Evolutionary conservation across 2,888 invertebrate genomes (phyloP).

Genomic region (Lysandra coridon): DNA sequence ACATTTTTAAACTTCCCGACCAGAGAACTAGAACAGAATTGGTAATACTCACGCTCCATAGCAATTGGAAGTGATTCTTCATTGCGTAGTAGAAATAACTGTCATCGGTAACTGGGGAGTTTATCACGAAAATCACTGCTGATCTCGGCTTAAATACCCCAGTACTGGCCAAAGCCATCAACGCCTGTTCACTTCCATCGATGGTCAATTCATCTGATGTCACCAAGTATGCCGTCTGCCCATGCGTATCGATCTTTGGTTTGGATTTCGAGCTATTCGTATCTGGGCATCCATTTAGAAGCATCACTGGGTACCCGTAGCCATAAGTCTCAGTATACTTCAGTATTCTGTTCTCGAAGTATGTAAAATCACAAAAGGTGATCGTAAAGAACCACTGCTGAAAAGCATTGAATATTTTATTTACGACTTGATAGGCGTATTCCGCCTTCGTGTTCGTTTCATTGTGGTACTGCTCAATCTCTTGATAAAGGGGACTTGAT

Average conservation of each 20-base stretch:
- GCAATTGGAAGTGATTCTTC: conserved; percentile 68
- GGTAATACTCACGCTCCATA: conserved; percentile 76
- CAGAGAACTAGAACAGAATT: conserved; percentile 69
- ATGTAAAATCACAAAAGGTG: conserved; percentile 71
- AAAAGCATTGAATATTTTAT: conserved; percentile 66
- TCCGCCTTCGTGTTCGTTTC: conserved; percentile 55
- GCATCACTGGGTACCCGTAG: conserved; percentile 65
- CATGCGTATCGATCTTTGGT: conserved; percentile 67
- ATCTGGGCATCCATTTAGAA: conserved; percentile 64
- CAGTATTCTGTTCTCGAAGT: conserved; percentile 70
- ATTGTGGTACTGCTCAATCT: conserved; percentile 59
- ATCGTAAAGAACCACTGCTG: conserved; percentile 71
- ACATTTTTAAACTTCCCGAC: conserved; percentile 63
- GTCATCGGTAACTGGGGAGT: conserved; percentile 53
- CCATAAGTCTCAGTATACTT: conserved; percentile 66
- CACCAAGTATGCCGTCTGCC: conserved; percentile 66
- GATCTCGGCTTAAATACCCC: conserved; percentile 70
- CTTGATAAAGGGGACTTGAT: conserved; percentile 50
- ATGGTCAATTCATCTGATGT: conserved; percentile 58
- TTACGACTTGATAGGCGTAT: conserved; percentile 62
- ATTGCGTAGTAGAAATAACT: conserved; percentile 64
- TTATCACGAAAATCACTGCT: conserved; percentile 67
- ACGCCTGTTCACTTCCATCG: conserved; percentile 58
- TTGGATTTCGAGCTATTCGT: conserved; percentile 55
- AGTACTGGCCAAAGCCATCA: conserved; percentile 60